Evolutionary conservation across 2,797 vertebrate species (phyloP).

Genomic region (Lithobates sylvaticus): DNA sequence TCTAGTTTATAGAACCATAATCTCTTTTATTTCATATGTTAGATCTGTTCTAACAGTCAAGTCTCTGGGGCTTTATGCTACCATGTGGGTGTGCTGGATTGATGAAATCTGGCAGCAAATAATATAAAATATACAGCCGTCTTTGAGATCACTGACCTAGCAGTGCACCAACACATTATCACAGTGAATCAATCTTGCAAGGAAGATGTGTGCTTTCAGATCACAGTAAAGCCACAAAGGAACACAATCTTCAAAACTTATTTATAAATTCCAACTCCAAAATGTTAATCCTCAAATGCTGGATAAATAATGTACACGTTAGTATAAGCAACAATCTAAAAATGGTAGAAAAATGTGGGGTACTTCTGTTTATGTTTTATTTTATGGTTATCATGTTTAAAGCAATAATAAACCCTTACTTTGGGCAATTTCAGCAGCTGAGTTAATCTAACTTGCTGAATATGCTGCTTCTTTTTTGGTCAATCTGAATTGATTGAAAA

Average conservation of each 20-base stretch:
- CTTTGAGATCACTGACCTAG: slow-evolving; percentile 2
- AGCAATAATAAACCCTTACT: too few relatives aligned
- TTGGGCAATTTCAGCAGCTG: too few relatives aligned
- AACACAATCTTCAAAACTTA: not conserved
- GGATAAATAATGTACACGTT: too few relatives aligned
- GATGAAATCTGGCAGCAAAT: slow-evolving; percentile 4
- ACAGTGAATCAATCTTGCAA: not conserved
- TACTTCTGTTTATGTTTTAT: too few relatives aligned
- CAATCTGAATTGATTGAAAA: too few relatives aligned
- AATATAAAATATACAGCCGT: slow-evolving; percentile 2
- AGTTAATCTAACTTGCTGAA: too few relatives aligned
- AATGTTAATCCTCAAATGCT: too few relatives aligned
- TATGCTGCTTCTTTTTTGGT: too few relatives aligned
- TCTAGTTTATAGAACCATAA: not conserved
- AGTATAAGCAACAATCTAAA: too few relatives aligned
- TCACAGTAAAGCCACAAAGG: not conserved
- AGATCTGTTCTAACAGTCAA: not conserved
- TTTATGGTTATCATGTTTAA: too few relatives aligned
- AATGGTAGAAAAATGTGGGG: too few relatives aligned
- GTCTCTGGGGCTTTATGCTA: not conserved
- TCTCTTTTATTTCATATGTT: not conserved
- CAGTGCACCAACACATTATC: not conserved
- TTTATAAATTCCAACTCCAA: too few relatives aligned
- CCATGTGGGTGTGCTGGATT: not conserved
- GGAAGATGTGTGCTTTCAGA: not conserved